phyloP scores from a whole-genome alignment of 2,113 vertebrate genomes.

The Salvelinus alpinus region DNA sequence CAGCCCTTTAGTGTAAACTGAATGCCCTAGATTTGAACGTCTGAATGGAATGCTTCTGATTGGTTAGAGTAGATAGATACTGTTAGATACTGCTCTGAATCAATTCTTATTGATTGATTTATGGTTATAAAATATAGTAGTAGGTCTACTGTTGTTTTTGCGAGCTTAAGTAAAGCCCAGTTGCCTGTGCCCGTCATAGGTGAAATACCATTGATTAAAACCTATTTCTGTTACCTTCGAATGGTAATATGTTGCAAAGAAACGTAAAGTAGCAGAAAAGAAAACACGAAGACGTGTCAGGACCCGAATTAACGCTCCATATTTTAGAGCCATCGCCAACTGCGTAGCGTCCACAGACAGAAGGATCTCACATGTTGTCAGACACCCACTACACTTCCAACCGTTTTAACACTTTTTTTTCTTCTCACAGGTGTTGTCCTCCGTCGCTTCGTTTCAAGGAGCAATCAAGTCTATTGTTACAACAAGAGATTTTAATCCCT shows the following conservation, averaged over 20 bases:
- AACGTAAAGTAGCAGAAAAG: conserved; percentile 50
- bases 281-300: conserved; percentile 63
- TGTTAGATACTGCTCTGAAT: too few relatives aligned
- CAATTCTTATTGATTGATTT: too few relatives aligned
- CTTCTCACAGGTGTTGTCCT: conserved; percentile 35
- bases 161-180: conserved; percentile 32
- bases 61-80: too few relatives aligned
- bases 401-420: conserved; percentile 45
- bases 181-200: conserved; percentile 33
- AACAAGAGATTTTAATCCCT: background rate
- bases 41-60: too few relatives aligned
- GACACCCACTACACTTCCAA: conserved; percentile 54
- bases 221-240: conserved; percentile 38
- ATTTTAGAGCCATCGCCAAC: conserved; percentile 71
- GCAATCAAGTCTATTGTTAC: background rate
- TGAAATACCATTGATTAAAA: conserved; percentile 62
- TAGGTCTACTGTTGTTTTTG: background rate
- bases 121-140: too few relatives aligned
- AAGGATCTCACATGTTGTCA: conserved; percentile 67
- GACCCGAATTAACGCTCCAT: conserved; percentile 78
- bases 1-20: too few relatives aligned
- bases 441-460: conserved; percentile 9
- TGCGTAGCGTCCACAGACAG: conserved; percentile 56
- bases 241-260: conserved; percentile 61
- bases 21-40: too few relatives aligned